These are phyloP conservation scores for Macrophya alboannulata DNA, from an alignment of 2,888 invertebrate genomes.

Conservation along the genomic window DNA sequence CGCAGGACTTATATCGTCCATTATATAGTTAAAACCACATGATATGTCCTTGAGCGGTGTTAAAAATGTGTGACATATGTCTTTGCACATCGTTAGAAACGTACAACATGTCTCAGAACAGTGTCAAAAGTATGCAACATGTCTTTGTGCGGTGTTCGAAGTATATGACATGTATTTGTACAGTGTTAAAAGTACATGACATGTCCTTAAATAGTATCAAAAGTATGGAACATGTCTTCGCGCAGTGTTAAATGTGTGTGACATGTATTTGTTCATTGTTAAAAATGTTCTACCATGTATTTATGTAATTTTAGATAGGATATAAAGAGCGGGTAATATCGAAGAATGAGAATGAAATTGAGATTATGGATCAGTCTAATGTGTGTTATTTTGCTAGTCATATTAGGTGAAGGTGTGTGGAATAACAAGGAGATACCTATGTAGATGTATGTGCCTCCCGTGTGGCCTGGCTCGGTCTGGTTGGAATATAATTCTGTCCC, in stretches of 20 bases:
- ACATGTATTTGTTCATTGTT: background rate
- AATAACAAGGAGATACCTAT: conserved; percentile 36
- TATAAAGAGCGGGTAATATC: background rate
- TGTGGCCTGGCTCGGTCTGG: conserved; percentile 52
- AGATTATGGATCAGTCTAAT: background rate
- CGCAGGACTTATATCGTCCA: background rate
- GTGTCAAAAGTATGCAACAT: background rate
- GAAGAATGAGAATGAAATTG: background rate
- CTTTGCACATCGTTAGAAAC: background rate
- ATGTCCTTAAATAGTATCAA: background rate
- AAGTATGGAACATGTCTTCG: background rate
- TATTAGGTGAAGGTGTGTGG: conserved; percentile 26
- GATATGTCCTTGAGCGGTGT: background rate
- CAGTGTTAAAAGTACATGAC: background rate
- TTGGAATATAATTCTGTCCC: conserved; percentile 63
- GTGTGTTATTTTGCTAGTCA: conserved; percentile 8
- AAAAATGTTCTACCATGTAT: background rate
- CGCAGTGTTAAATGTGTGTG: background rate
- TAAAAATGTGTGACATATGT: background rate
- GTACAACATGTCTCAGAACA: background rate
- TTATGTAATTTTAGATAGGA: background rate
- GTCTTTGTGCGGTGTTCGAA: background rate
- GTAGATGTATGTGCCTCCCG: conserved; percentile 40
- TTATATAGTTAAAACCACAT: background rate
- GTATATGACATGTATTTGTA: background rate